Base-by-base conservation (phyloP, 2,113 vertebrate species). In the Myotis yumanensis region DNA sequence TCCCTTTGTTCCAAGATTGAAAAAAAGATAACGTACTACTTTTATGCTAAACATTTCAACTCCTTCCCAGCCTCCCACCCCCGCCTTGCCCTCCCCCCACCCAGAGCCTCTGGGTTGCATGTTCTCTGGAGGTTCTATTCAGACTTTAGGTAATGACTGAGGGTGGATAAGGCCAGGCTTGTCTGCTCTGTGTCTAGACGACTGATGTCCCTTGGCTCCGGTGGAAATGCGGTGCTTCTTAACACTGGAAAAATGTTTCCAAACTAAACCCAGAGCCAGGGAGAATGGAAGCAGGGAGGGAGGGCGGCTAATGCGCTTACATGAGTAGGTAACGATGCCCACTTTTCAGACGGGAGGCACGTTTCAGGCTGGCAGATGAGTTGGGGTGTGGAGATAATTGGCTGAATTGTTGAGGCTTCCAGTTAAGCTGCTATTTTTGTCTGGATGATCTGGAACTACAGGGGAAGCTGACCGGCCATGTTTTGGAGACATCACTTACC, bases 161-260 rank as follows among this genome's bases (percentile, higher is more conserved):
- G 84, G 90, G 30, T 52, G 59, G 32, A 5, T 54, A 37, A 84
- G 80, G 80, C 73, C 28, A 15, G 91, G 40, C n/a, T 62, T 0
- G 54, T 91, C 89, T 89, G 86, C 84, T 40, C 62, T 71, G 12
- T 84, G 96, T 97, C 96, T 96, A 95, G 95, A 97, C 64, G 0
- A 48, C 71, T 84, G 69, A 87, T 85, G 90, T 90, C 85, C 89
- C 81, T 72, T 0, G 11, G n/a, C 62, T 91, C 80, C 32, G 84
- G 30, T 73, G 68, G 93, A 92, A 40, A 77, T 0, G 10, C 90
- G 84, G 20, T 43, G 3, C 66, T 86, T 46, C n/a, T 64, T 57
- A 35, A 46, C 37, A 23, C 5, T 37, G 71, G 93, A 43, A 72
- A 85, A 69, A 52, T 46, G 66, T 18, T 84, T 83, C 76, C 59